Base-by-base conservation (phyloP, 2,888 invertebrate species). In the Keiferia lycopersicella region DNA sequence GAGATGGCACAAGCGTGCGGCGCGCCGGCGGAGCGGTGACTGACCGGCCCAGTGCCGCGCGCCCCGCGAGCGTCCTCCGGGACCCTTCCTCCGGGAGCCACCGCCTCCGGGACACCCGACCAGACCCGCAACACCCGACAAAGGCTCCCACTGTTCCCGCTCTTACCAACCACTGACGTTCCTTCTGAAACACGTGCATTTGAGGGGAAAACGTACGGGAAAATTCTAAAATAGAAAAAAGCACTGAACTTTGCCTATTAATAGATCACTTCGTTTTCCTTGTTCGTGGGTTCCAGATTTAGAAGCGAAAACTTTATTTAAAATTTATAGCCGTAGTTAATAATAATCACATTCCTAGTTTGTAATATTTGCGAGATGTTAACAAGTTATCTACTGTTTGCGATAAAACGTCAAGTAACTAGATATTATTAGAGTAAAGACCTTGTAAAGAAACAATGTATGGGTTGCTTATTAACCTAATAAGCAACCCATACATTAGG, bases 1-100 rank as follows among this genome's bases (percentile, higher is more conserved):
- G 73, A 70, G 66, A 72, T 68, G 76, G 71, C 78, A 73, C 90
- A 87, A 84, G 88, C 86, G 90, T 83, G 71, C 91, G 82, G 82
- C 83, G 75, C 87, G 89, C 85, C 87, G 88, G 82, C 86, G 72
- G 75, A 89, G 87, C 91, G 91, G 91, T 91, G 90, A 91, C 91
- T 91, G 91, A 90, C 91, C 91, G 91, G 81, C 91, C 79, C 86
- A 91, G 76, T 91, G 88, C 86, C 89, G 89, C 89, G 74, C 85
- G 81, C 85, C 88, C 90, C 88, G 86, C 87, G 82, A 73, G 83
- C 82, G 77, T 85, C 88, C 89, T 86, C 78, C 83, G 88, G 91
- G 91, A 89, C 88, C 89, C 86, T 88, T 83, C 86, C 84, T 80
- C 81, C 82, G 86, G 87, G 87, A 87, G 34, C 26, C 26, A 26